Base-by-base conservation (phyloP, 2,113 vertebrate genomes). In the Thamnaconus septentrionalis region DNA sequence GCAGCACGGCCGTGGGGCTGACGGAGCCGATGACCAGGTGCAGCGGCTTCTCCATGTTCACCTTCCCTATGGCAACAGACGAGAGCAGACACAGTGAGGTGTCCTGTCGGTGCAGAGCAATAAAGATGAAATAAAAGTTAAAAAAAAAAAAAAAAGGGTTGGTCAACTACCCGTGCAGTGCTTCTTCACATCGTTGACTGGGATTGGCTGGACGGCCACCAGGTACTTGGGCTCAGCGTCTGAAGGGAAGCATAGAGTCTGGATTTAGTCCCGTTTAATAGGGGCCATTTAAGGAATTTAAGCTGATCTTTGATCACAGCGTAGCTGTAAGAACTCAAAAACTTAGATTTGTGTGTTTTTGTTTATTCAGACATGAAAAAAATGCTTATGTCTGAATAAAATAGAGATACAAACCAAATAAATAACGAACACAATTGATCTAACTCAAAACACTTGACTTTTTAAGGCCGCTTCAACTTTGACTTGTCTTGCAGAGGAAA, bases 151-250 rank as follows among this genome's bases (percentile, higher is more conserved):
- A 47, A 54, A 64, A 58, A 41, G 59, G 8, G 6, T 5, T 0
- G 5, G 11, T 8, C 6, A 11, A 5, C 11, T 44, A 98, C 96
- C 96, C 92, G 95, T 95, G 80, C 96, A 98, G 42, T 93, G 91
- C 46, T 96, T 98, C 90, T 95, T 96, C 59, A 92, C 89, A 43
- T 92, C 93, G 57, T 94, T 92, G 86, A 75, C 58, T 0, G 92
- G 94, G 59, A 93, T 92, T 1, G 94, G 92, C 79, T 95, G 92
- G 41, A 98, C 93, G 0, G 94, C 94, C 59, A 98, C 93, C 83
- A 98, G 90, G 78, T 98, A 98, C 56, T 96, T 93, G 0, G 95
- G 95, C 41, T 98, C 95, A 0, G 96, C 96, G 76, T 97, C 96
- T 98, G 66, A 75, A 85, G 75, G 2, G 7, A 42, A 11, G 44